These are phyloP conservation scores for Urechis unicinctus DNA, from an alignment of 2,888 invertebrate genomes.

Conservation along the genomic window DNA sequence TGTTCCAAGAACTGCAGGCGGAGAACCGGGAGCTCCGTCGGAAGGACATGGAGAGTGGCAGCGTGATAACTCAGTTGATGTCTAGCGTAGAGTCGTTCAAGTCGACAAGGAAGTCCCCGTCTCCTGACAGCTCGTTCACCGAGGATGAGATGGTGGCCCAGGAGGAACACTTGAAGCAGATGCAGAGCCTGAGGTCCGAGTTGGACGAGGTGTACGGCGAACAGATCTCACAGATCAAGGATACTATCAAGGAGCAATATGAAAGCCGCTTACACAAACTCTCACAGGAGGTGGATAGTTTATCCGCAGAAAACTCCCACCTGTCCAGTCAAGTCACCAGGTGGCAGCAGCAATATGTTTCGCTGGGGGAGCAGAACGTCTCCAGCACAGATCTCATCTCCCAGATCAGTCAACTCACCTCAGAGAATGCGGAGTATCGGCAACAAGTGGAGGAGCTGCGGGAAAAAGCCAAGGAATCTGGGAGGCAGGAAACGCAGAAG, in stretches of 20 bases:
- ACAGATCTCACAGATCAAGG: conserved; percentile 25
- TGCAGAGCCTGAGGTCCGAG: conserved; percentile 18
- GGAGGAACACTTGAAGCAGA: conserved; percentile 5
- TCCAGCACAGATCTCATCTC: conserved; percentile 15
- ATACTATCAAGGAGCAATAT: conserved; percentile 14
- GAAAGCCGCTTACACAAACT: conserved; percentile 3
- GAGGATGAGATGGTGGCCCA: conserved; percentile 1
- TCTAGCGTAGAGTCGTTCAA: conserved; percentile 16
- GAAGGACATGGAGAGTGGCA: conserved; percentile 10
- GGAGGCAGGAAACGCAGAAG: not conserved
- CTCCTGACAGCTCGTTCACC: not conserved
- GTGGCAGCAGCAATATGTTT: conserved; percentile 18
- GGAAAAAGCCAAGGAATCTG: not conserved
- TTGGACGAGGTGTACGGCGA: conserved; percentile 26
- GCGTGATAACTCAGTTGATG: conserved; percentile 19
- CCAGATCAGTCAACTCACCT: conserved; percentile 12
- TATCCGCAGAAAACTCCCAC: conserved; percentile 6
- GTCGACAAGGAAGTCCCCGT: not conserved
- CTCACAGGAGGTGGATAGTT: conserved; percentile 7
- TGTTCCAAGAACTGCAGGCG: not conserved
- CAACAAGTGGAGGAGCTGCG: not conserved
- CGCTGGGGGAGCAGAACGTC: conserved; percentile 17
- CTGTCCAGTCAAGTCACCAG: conserved; percentile 8
- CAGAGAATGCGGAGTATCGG: conserved; percentile 8
- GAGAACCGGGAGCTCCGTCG: conserved; percentile 5